phyloP scores from a whole-genome alignment of 2,113 vertebrate genomes.

The Mustela lutreola region DNA sequence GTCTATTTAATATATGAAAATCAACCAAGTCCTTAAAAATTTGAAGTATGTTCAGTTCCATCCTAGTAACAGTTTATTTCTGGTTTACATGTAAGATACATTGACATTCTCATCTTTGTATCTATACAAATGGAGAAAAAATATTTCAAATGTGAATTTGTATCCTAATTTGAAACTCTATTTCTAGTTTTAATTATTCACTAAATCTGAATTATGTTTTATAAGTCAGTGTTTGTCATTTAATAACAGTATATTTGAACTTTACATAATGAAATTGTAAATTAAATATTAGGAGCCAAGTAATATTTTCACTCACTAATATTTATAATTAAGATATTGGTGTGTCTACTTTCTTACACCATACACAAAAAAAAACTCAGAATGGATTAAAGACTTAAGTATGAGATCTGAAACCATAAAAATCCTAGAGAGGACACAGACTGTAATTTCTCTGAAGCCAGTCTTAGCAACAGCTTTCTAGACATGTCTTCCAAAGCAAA shows the following conservation, averaged over 20 bases:
- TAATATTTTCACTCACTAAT: slow-evolving; percentile 40
- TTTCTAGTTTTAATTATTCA: slow-evolving; percentile 10
- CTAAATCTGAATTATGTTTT: slow-evolving; percentile 34
- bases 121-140: neutral
- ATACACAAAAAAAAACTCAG: too few relatives aligned
- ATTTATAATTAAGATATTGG: slow-evolving; percentile 39
- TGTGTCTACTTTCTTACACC: neutral
- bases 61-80: neutral
- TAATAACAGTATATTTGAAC: slow-evolving; percentile 37
- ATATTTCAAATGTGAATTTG: slow-evolving; percentile 23
- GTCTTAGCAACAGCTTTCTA: too few relatives aligned
- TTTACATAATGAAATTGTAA: slow-evolving; percentile 12
- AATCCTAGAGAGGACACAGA: too few relatives aligned
- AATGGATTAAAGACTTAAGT: too few relatives aligned
- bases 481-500: too few relatives aligned
- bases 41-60: slow-evolving; percentile 3
- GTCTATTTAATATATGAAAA: slow-evolving; percentile 39
- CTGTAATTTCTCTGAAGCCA: too few relatives aligned
- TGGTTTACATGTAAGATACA: neutral
- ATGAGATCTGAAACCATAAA: too few relatives aligned
- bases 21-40: slow-evolving; percentile 9
- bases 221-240: slow-evolving; percentile 45
- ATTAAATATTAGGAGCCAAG: neutral
- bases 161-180: slow-evolving; percentile 29
- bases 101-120: neutral